phyloP scores from a whole-genome alignment of 2,797 vertebrate species.

The Oryzias sinensis region DNA sequence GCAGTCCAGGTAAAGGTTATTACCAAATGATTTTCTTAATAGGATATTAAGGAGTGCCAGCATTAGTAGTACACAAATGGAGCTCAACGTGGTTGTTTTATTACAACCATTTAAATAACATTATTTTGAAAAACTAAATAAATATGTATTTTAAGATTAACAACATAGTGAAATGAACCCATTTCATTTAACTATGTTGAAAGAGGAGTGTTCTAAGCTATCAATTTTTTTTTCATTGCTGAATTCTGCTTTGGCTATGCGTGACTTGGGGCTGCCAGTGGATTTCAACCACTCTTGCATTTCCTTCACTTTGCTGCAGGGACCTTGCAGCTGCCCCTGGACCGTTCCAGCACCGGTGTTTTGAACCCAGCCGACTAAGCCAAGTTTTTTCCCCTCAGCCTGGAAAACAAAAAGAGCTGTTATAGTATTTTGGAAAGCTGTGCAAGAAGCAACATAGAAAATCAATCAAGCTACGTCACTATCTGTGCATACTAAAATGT shows the following conservation, averaged over 20 bases:
- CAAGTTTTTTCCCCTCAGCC: slow-evolving; percentile 86
- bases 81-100: slow-evolving; percentile 2
- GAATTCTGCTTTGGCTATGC: slow-evolving; percentile 85
- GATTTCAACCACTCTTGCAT: slow-evolving; percentile 91
- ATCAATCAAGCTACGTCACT: background rate
- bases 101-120: slow-evolving; percentile 14
- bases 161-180: slow-evolving; percentile 29
- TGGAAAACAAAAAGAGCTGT: slow-evolving; percentile 54
- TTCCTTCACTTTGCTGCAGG: slow-evolving; percentile 73
- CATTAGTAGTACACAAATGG: slow-evolving; percentile 7
- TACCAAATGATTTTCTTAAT: no score
- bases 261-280: slow-evolving; percentile 89
- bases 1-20: no score
- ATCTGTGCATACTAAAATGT: no score
- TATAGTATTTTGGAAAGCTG: background rate
- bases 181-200: slow-evolving; percentile 76
- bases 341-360: slow-evolving; percentile 88
- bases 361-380: slow-evolving; percentile 92
- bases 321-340: slow-evolving; percentile 88
- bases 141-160: slow-evolving; percentile 48
- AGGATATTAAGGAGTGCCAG: slow-evolving; percentile 11
- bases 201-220: slow-evolving; percentile 79
- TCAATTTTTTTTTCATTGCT: slow-evolving; percentile 82
- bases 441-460: background rate
- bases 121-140: slow-evolving; percentile 42